Evolutionary conservation across 2,797 vertebrate genomes (phyloP).

Genomic region (Dromococcyx pavoninus): DNA sequence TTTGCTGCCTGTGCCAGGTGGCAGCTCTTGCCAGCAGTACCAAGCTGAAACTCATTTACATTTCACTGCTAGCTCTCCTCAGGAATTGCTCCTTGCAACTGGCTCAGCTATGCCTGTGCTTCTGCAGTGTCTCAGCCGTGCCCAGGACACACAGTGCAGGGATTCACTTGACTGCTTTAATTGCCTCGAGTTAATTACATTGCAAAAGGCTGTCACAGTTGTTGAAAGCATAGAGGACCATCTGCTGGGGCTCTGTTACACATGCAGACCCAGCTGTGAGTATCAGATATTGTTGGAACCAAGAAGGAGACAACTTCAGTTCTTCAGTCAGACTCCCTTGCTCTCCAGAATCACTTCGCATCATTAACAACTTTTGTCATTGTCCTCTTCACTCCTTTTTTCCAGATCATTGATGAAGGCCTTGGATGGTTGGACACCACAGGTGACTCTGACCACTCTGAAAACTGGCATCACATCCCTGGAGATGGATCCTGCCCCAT

Average conservation of each 20-base stretch:
- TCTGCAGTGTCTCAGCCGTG: background rate
- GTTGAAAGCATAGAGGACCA: background rate
- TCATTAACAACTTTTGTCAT: background rate
- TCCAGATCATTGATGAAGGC: background rate
- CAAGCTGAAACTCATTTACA: background rate
- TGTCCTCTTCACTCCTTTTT: background rate
- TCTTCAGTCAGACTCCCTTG: background rate
- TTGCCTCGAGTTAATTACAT: background rate
- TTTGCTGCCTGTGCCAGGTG: background rate
- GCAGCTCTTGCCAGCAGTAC: background rate
- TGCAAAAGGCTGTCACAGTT: accelerated
- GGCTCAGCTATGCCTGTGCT: background rate
- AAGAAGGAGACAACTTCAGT: background rate
- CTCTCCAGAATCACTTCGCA: background rate
- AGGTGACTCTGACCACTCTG: background rate
- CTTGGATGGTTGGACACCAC: background rate
- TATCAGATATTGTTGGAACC: background rate
- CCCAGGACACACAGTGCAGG: background rate
- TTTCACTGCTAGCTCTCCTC: background rate
- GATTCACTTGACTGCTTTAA: background rate
- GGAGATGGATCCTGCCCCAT: too few species aligned
- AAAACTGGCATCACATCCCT: background rate
- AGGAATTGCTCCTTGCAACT: background rate
- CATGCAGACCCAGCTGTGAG: background rate
- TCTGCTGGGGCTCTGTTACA: background rate